Percentiles rank a stretch among this genome's conserved stretches.
These are phyloP conservation scores for Hiodon alosoides DNA, from an alignment of 2,113 vertebrate genomes.

Conservation along the genomic window DNA sequence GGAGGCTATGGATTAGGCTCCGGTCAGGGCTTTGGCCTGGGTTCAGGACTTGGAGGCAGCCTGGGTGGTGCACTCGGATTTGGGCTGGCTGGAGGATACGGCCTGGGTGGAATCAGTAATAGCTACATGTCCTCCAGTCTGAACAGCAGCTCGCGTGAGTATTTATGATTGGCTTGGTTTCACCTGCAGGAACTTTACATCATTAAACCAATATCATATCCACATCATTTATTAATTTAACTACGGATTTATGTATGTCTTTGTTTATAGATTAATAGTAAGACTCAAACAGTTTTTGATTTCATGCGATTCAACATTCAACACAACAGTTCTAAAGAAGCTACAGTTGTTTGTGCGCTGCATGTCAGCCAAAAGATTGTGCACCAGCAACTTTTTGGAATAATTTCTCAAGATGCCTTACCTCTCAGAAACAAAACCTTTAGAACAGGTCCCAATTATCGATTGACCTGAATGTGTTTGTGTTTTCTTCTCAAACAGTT, in stretches of 20 bases:
- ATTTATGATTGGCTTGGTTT: neutral
- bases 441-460: neutral
- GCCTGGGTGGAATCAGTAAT: slow-evolving; percentile 26
- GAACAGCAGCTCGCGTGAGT: slow-evolving; percentile 49
- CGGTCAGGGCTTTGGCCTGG: neutral
- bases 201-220: too few relatives aligned
- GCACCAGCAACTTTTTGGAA: too few relatives aligned
- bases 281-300: too few relatives aligned
- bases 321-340: too few relatives aligned
- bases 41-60: slow-evolving; percentile 5
- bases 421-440: neutral
- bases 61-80: neutral
- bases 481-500: slow-evolving; percentile 27
- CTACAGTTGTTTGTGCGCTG: too few relatives aligned
- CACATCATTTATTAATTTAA: too few relatives aligned
- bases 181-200: too few relatives aligned
- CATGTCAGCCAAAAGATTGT: too few relatives aligned
- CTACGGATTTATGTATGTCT: too few relatives aligned
- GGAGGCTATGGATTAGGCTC: slow-evolving; percentile 3
- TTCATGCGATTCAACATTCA: too few relatives aligned
- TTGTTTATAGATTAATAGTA: too few relatives aligned
- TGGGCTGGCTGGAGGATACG: slow-evolving; percentile 26
- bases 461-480: neutral
- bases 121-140: slow-evolving; percentile 45
- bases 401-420: neutral